phyloP scores from a whole-genome alignment of 2,113 vertebrate genomes.

The Recurvirostra avosetta region DNA sequence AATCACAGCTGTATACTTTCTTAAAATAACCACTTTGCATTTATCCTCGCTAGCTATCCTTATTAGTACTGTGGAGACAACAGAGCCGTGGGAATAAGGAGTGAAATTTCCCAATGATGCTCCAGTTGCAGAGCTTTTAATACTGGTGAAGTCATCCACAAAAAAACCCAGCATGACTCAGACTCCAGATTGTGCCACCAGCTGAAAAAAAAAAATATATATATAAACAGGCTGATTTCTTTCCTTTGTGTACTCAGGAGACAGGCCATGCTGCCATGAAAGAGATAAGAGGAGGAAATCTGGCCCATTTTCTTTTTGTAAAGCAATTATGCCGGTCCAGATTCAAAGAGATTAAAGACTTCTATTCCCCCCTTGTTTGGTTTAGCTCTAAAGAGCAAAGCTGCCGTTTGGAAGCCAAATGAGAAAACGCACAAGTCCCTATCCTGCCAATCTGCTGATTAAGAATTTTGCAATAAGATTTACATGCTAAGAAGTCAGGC shows the following conservation, averaged over 20 bases:
- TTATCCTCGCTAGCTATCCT: not conserved
- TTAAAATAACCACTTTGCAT: not conserved
- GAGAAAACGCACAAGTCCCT: not conserved
- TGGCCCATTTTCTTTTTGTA: not conserved
- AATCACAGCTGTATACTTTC: not conserved
- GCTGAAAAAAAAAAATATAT: not conserved
- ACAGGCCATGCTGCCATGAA: not conserved
- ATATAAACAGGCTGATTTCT: not conserved
- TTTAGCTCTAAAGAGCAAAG: not conserved
- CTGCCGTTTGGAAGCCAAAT: not conserved
- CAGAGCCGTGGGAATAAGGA: not conserved
- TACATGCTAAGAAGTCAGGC: not conserved
- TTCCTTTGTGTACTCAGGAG: not conserved
- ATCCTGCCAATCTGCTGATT: not conserved
- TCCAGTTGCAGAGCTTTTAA: slow-evolving; percentile 8
- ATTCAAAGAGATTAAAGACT: slow-evolving; percentile 14
- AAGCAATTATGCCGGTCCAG: slow-evolving; percentile 30
- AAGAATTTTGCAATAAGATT: not conserved
- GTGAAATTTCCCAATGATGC: not conserved
- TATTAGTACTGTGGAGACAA: not conserved
- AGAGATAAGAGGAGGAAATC: slow-evolving; percentile 20
- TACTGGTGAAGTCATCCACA: not conserved
- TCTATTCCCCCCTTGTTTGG: not conserved
- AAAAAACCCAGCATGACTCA: not conserved
- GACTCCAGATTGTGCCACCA: not conserved